Percentiles rank a stretch among this genome's conserved stretches.
phyloP scores from a whole-genome alignment of 2,113 vertebrate genomes.

The Empidonax alnorum region DNA sequence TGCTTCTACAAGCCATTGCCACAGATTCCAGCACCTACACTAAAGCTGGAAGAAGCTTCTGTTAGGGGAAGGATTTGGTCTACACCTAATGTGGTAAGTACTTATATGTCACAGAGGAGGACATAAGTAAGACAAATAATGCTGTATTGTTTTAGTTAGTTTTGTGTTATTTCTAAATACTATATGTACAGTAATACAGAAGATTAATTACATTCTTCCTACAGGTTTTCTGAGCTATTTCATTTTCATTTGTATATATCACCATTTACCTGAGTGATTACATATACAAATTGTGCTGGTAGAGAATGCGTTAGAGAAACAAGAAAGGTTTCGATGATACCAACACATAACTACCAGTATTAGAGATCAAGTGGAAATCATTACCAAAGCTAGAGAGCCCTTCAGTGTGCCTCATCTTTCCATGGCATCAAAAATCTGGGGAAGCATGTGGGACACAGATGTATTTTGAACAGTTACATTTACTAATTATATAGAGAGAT shows the following conservation, averaged over 20 bases:
- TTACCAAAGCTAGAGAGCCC: neutral
- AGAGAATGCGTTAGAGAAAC: neutral
- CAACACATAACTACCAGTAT: neutral
- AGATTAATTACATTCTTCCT: neutral
- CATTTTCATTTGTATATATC: neutral
- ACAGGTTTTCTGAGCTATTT: neutral
- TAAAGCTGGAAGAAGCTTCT: neutral
- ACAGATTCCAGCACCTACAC: neutral
- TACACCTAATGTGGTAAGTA: neutral
- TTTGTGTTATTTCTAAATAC: neutral
- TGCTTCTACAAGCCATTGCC: neutral
- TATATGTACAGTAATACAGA: neutral
- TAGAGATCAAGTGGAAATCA: neutral
- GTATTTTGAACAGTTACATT: neutral
- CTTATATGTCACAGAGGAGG: neutral
- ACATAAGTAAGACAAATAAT: neutral
- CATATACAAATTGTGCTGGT: neutral
- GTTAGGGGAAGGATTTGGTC: neutral
- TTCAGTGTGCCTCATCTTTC: slow-evolving; percentile 1
- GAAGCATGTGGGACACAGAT: neutral
- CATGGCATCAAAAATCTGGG: neutral
- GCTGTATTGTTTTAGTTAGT: neutral
- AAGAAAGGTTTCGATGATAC: neutral
- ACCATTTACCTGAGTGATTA: neutral
- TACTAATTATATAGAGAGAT: neutral